Evolutionary conservation across 2,797 vertebrate species (phyloP), one percentile per base, ranked within the genome.

Genomic region (Spheniscus humboldti): DNA sequence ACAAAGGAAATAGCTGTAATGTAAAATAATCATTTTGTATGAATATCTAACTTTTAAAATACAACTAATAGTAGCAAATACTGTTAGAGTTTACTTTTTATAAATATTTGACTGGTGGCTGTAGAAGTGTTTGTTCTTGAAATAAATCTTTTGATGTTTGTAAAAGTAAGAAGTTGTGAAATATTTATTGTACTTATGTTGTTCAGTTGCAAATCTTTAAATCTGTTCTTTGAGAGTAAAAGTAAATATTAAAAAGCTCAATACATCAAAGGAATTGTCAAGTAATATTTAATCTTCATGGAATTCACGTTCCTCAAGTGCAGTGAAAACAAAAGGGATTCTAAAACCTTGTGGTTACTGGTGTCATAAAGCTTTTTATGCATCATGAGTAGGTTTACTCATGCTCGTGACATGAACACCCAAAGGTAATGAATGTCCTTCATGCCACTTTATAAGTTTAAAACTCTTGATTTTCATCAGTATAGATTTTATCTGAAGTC

Each of bases 161-260:
- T 71, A 53, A 43, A 93, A 74, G 74, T 39, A 76, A 75, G 9
- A 33, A 69, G 28, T 95, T 96, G 88, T 84, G 95, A 91, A 97
- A 94, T 95, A 91, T 86, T 91, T 88, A 39, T 45, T 91, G 69
- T 91, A 91, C 68, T 74, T 86, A 45, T 35, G 12, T 50, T 88
- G 52, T 87, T 71, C 45, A 18, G 30, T 45, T 88, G 35, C 37
- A 83, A 67, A 37, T 82, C 24, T 48, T 79, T 62, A 69, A 73
- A 45, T n/a, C 13, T 63, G 22, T 60, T 95, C 37, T 63, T 85
- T 71, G 53, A 91, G 73, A 90, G 55, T 47, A 52, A 86, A 90
- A 92, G 79, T 88, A 97, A 96, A 91, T 81, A 92, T 27, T 83
- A 41, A 69, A 75, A 84, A 88, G 13, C 19, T 86, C 52, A 79